phyloP scores from a whole-genome alignment of 1,140 invertebrate species.

The Pachypsylla venusta region DNA sequence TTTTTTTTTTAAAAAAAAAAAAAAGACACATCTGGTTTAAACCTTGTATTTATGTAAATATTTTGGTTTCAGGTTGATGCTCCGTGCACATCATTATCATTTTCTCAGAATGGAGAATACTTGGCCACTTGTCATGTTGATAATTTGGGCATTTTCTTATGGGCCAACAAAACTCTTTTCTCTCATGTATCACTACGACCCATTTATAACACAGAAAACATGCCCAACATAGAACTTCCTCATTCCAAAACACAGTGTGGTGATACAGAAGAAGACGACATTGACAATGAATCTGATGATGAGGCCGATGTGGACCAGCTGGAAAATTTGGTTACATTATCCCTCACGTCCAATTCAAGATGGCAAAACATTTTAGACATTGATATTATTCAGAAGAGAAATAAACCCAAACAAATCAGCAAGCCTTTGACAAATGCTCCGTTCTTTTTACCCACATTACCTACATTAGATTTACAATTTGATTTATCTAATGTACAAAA shows the following conservation, averaged over 20 bases:
- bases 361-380: slow-evolving; percentile 89
- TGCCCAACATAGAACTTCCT: slow-evolving; percentile 45
- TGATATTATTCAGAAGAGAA: slow-evolving; percentile 75
- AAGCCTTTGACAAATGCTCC: slow-evolving; percentile 74
- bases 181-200: slow-evolving; percentile 60
- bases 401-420: slow-evolving; percentile 74
- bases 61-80: slow-evolving; percentile 44
- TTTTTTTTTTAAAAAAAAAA: no score
- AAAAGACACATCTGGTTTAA: no score
- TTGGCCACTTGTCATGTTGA: slow-evolving; percentile 78
- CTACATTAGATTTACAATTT: slow-evolving; percentile 68
- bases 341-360: slow-evolving; percentile 52
- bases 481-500: slow-evolving; percentile 42
- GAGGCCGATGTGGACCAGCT: slow-evolving; percentile 63
- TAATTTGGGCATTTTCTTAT: slow-evolving; percentile 80
- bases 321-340: slow-evolving; percentile 65
- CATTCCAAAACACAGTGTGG: slow-evolving; percentile 26
- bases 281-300: slow-evolving; percentile 44
- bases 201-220: slow-evolving; percentile 40
- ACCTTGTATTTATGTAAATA: no score
- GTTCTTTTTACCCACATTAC: slow-evolving; percentile 86
- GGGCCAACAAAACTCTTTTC: slow-evolving; percentile 82
- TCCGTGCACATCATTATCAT: slow-evolving; percentile 64
- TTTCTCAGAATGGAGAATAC: slow-evolving; percentile 83
- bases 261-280: slow-evolving; percentile 30